Percentiles rank a stretch among this genome's conserved stretches.
phyloP scores from a whole-genome alignment of 2,797 vertebrate genomes.

The Octomys mimax region DNA sequence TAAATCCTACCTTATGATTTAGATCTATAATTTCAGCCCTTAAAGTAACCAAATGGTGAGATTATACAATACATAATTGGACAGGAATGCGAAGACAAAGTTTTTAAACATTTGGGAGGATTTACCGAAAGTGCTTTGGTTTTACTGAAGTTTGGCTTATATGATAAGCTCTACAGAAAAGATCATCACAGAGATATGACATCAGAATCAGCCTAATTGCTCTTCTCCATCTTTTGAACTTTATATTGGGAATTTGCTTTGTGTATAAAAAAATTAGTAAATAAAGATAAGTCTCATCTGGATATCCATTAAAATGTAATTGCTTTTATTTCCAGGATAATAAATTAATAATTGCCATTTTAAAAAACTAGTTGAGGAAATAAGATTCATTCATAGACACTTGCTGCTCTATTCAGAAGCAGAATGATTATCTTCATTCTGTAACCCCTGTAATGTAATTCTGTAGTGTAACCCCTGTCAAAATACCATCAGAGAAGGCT shows the following conservation, averaged over 20 bases:
- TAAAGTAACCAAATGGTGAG: background rate
- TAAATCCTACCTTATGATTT: background rate
- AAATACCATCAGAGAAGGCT: too few species aligned
- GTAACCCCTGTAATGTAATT: too few species aligned
- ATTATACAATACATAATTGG: background rate
- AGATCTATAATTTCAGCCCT: background rate
- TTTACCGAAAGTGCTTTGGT: background rate
- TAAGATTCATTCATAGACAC: background rate
- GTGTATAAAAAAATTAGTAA: background rate
- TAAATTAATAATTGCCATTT: background rate
- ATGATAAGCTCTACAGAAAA: background rate
- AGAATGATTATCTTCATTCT: background rate
- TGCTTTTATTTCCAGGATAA: background rate
- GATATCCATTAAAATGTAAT: background rate
- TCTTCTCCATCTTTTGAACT: background rate
- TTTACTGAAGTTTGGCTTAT: background rate
- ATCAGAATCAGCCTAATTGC: background rate
- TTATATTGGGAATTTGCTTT: background rate
- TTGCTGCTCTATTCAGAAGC: background rate
- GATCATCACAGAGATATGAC: background rate
- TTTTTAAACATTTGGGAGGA: background rate
- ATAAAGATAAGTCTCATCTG: background rate
- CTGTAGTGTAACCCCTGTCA: too few species aligned
- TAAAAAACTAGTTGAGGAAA: background rate
- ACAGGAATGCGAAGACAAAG: background rate